phyloP scores from a whole-genome alignment of 2,113 vertebrate species.

The Oxygymnocypris stewartii region DNA sequence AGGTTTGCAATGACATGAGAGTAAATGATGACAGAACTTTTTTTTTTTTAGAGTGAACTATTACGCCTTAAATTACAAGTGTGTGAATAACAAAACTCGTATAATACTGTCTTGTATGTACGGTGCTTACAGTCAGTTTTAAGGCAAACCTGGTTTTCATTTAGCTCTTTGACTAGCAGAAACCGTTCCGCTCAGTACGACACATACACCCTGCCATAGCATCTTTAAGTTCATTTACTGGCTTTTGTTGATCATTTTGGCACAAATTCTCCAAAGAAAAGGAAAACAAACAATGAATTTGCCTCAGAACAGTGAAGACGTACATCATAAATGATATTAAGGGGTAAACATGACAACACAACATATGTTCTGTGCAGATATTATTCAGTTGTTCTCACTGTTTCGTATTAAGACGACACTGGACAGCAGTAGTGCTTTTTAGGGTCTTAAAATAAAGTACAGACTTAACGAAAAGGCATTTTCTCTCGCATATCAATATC shows the following conservation, averaged over 20 bases:
- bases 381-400: neutral
- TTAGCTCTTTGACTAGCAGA: slow-evolving; percentile 18
- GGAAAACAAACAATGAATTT: neutral
- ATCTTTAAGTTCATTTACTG: slow-evolving; percentile 5
- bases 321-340: neutral
- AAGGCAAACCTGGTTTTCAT: neutral
- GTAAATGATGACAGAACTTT: neutral
- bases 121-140: neutral
- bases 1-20: neutral
- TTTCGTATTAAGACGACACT: slow-evolving; percentile 21
- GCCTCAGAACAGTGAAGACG: neutral
- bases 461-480: neutral
- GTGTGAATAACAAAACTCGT: slow-evolving; percentile 3
- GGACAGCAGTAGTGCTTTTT: slow-evolving; percentile 37
- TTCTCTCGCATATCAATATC: neutral
- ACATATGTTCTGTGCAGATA: slow-evolving; percentile 16
- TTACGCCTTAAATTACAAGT: neutral
- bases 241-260: slow-evolving; percentile 15
- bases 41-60: neutral
- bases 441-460: slow-evolving; percentile 24
- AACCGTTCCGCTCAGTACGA: neutral
- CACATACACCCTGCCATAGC: neutral
- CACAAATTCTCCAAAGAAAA: slow-evolving; percentile 5
- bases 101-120: neutral
- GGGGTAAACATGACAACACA: neutral